A percentile compares a stretch with the other conserved stretches of the same genome.
These are phyloP conservation scores for Poeciliopsis retropinna DNA, from an alignment of 2,113 vertebrate species.

Conservation along the genomic window DNA sequence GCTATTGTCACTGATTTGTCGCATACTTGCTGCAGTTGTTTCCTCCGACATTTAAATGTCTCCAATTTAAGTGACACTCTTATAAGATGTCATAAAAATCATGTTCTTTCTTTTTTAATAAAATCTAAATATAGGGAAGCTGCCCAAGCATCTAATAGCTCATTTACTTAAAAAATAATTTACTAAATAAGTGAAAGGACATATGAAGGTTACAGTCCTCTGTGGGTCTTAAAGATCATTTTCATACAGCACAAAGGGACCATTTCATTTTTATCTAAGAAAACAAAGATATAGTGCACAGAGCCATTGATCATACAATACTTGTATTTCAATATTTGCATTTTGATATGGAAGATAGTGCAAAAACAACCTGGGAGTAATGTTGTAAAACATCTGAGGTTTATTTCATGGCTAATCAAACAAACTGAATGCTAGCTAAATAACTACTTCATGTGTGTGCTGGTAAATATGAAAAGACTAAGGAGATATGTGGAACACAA, in stretches of 20 bases:
- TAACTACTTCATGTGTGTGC: not conserved
- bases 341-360: not conserved
- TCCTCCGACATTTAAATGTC: slow-evolving; percentile 51
- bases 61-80: slow-evolving; percentile 41
- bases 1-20: slow-evolving; percentile 12
- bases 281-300: slow-evolving; percentile 3
- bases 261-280: not conserved
- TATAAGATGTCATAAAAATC: slow-evolving; percentile 27
- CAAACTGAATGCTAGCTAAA: not conserved
- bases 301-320: not conserved
- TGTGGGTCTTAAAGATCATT: not conserved
- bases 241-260: not conserved
- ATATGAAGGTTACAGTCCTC: slow-evolving; percentile 30
- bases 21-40: slow-evolving; percentile 21
- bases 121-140: slow-evolving; percentile 13
- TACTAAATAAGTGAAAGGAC: slow-evolving; percentile 21
- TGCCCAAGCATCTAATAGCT: slow-evolving; percentile 31
- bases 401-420: too few species aligned
- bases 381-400: too few species aligned
- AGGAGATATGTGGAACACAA: not conserved
- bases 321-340: not conserved
- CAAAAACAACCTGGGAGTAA: not conserved
- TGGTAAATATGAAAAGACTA: not conserved
- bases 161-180: slow-evolving; percentile 50
- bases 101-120: slow-evolving; percentile 1